Evolutionary conservation across 2,888 invertebrate species (phyloP).

Genomic region (Junonia oenone): DNA sequence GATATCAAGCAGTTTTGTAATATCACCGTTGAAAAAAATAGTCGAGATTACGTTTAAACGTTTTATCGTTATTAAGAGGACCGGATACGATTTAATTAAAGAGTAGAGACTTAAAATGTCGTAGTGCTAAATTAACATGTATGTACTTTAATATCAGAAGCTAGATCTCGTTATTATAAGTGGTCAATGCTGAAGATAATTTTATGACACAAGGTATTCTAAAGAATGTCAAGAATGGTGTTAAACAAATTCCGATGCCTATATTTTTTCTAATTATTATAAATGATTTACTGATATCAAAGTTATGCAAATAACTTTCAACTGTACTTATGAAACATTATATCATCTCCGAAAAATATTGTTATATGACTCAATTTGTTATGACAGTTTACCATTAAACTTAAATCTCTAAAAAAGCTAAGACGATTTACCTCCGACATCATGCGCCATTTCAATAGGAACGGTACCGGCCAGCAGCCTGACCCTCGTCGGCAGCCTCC

Average conservation of each 20-base stretch:
- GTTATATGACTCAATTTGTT: too few species aligned
- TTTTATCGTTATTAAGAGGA: constrained; percentile 10
- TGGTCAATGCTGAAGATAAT: too few species aligned
- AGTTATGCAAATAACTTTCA: too few species aligned
- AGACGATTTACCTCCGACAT: constrained; percentile 77
- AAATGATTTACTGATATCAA: too few species aligned
- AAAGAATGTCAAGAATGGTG: too few species aligned
- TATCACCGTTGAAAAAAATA: constrained; percentile 17
- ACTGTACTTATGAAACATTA: too few species aligned
- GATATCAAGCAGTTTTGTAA: constrained; percentile 29
- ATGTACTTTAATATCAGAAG: neutral
- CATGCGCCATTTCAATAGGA: constrained; percentile 80
- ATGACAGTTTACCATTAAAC: too few species aligned
- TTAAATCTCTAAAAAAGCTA: neutral
- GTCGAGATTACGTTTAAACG: constrained; percentile 18
- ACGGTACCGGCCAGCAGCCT: constrained; percentile 80
- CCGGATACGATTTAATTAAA: constrained; percentile 1
- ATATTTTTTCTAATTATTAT: too few species aligned
- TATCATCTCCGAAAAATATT: too few species aligned
- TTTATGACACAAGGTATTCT: too few species aligned
- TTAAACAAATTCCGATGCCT: too few species aligned
- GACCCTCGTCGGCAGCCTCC: constrained; percentile 79
- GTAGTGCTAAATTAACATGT: neutral
- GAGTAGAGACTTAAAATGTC: neutral
- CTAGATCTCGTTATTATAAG: neutral